phyloP scores from a whole-genome alignment of 1,140 invertebrate genomes.

The Planococcus citri region DNA sequence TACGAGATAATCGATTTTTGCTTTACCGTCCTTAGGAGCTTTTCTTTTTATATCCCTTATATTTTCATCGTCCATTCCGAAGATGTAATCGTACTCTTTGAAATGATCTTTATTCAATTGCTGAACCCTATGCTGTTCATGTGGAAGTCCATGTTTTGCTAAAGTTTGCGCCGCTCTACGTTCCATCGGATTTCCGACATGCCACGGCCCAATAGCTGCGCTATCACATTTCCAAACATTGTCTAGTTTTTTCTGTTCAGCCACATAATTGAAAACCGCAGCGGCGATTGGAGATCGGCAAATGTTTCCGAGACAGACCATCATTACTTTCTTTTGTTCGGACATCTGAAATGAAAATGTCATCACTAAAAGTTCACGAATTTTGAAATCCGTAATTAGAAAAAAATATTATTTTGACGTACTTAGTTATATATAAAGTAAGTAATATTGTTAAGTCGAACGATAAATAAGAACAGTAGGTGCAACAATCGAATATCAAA shows the following conservation, averaged over 20 bases:
- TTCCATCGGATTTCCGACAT: slow-evolving; percentile 70
- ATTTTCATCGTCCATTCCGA: slow-evolving; percentile 82
- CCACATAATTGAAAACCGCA: slow-evolving; percentile 64
- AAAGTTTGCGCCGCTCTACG: slow-evolving; percentile 55
- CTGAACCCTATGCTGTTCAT: slow-evolving; percentile 50
- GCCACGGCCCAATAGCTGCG: slow-evolving; percentile 71
- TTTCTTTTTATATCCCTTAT: slow-evolving; percentile 50
- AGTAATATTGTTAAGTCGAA: too few relatives aligned
- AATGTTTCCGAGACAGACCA: slow-evolving; percentile 57
- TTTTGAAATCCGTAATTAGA: too few relatives aligned
- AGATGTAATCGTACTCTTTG: slow-evolving; percentile 65
- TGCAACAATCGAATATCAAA: too few relatives aligned
- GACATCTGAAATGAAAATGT: slow-evolving; percentile 4
- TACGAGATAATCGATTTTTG: slow-evolving; percentile 63
- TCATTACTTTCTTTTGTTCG: slow-evolving; percentile 28
- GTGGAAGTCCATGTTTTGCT: slow-evolving; percentile 54
- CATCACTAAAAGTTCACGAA: background rate
- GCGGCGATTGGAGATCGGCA: slow-evolving; percentile 92
- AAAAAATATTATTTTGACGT: too few relatives aligned
- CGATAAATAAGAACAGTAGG: too few relatives aligned
- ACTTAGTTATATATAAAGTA: too few relatives aligned
- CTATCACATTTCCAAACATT: slow-evolving; percentile 74
- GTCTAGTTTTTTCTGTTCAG: slow-evolving; percentile 45
- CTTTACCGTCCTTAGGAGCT: slow-evolving; percentile 41
- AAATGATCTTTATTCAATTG: slow-evolving; percentile 61